Evolutionary conservation across 2,888 invertebrate species (phyloP), one percentile per base, ranked within the genome.

Genomic region (Sarcophaga subvicina): DNA sequence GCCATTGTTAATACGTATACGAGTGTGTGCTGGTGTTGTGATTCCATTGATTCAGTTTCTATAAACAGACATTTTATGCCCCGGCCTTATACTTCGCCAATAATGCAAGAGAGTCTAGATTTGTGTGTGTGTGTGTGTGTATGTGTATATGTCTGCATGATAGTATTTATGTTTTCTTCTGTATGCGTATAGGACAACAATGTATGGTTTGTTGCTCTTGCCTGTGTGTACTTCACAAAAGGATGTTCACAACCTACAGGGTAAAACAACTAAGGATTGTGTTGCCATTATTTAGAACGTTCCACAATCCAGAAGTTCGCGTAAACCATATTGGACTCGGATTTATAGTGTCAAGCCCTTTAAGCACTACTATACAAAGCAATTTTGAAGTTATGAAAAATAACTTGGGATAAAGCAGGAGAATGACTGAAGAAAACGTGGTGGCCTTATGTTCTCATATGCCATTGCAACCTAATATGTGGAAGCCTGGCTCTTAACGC

Each of bases 11-110:
- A 22, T 59, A 25, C 25, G 14, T 49, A 8, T 71, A 17, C 54
- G 69, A 4, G 0, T 54, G 54, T 54, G 54, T 54, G 54, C 2
- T 54, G 12, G 54, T 54, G 12, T 14, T 14, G 17, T 12, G 54
- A 54, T 78, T 62, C 14, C 54, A 25, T 59, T 64, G 47, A 71
- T 64, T 27, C 76, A 62, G 64, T 66, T 64, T 27, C 75, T 14
- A 64, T 54, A 27, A 63, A 63, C 25, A 49, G 49, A 49, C 14
- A 49, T 4, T 49, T 54, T 54, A 37, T 54, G 4, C 14, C 54
- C 12, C 5, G 54, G 17, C 17, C 54, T 17, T 17, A 54, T 5
- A 54, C 17, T 49, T 54, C 14, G 14, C 54, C 12, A 17, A 14
- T 54, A 14, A 14, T 54, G 54, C 17, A 17, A 2, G 4, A 17